Percentiles rank a stretch among this genome's conserved stretches.
Evolutionary conservation across 2,797 vertebrate species (phyloP).

Genomic region (Tinamus major): DNA sequence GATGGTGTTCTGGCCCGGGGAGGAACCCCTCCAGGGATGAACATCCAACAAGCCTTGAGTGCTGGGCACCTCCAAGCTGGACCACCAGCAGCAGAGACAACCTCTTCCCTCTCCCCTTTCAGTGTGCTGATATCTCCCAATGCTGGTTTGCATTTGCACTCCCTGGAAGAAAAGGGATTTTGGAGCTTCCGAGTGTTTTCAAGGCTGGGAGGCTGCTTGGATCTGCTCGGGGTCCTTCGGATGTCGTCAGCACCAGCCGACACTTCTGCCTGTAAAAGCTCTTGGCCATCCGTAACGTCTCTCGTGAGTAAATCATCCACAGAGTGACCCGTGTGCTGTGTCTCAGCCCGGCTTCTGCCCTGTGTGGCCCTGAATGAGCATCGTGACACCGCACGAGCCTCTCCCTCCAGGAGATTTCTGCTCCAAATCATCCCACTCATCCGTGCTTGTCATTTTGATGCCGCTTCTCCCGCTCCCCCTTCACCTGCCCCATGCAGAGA

Average conservation of each 20-base stretch:
- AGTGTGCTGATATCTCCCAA: background rate
- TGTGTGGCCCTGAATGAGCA: background rate
- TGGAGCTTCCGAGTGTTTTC: background rate
- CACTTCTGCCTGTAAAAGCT: no score
- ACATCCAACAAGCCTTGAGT: no score
- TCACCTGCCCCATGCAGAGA: background rate
- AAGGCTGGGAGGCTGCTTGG: background rate
- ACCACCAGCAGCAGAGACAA: fast-evolving
- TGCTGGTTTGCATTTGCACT: fast-evolving
- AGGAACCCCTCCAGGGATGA: no score
- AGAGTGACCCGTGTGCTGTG: background rate
- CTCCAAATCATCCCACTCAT: background rate
- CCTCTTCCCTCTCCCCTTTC: background rate
- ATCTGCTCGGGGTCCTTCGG: background rate
- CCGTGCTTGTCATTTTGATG: background rate
- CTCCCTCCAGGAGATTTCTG: background rate
- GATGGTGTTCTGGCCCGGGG: no score
- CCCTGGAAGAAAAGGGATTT: background rate
- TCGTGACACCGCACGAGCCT: background rate
- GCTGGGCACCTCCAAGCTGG: no score
- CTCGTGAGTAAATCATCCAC: background rate
- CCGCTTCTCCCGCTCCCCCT: background rate
- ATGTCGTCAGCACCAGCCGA: fast-evolving
- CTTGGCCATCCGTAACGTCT: background rate
- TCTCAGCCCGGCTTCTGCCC: background rate